These are phyloP conservation scores for Diplodus puntazzo DNA, from an alignment of 2,797 vertebrate species.

Conservation along the genomic window DNA sequence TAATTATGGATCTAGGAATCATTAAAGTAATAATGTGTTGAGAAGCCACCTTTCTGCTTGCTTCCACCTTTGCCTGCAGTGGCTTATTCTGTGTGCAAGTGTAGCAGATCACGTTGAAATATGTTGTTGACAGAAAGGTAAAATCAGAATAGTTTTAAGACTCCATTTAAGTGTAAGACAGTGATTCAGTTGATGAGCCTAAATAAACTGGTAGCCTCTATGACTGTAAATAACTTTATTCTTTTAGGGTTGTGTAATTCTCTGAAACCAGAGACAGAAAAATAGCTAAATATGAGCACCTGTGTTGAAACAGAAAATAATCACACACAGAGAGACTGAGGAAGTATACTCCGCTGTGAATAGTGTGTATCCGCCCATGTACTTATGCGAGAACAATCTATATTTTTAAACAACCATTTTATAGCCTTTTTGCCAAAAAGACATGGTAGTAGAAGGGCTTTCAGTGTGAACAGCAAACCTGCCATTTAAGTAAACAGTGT, in stretches of 20 bases:
- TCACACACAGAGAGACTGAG: background rate
- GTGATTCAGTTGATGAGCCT: background rate
- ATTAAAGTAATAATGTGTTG: constrained; percentile 30
- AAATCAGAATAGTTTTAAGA: background rate
- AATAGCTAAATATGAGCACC: background rate
- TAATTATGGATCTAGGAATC: constrained; percentile 33
- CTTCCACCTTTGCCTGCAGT: constrained; percentile 13
- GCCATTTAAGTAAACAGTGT: background rate
- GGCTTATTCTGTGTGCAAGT: background rate
- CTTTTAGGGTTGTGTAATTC: background rate
- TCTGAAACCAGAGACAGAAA: constrained; percentile 8
- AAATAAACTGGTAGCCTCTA: background rate
- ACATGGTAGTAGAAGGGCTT: background rate
- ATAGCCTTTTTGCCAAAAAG: background rate
- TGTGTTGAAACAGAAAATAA: constrained; percentile 3
- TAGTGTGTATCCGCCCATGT: background rate
- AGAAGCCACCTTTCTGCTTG: background rate
- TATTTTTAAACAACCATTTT: background rate
- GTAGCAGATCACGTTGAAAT: background rate
- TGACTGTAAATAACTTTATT: background rate
- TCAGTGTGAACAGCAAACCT: background rate
- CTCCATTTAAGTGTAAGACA: background rate
- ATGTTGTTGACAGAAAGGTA: background rate
- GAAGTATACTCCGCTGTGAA: background rate
- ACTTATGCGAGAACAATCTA: background rate